These are phyloP conservation scores for Lapara coniferarum DNA, from an alignment of 2,888 invertebrate genomes.

Conservation along the genomic window DNA sequence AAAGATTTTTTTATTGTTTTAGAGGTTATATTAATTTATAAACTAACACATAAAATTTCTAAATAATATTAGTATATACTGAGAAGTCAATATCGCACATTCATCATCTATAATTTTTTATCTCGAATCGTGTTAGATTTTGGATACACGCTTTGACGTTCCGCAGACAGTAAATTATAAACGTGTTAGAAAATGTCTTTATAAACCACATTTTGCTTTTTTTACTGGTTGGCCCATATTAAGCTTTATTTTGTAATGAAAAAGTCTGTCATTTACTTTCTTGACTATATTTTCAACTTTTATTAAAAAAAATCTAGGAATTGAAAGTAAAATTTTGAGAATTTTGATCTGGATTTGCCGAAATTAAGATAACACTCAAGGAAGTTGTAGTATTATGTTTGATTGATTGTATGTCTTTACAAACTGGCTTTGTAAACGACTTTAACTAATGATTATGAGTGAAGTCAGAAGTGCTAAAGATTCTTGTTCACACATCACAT, in stretches of 20 bases:
- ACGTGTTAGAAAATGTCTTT: not conserved
- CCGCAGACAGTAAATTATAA: not conserved
- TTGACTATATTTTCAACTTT: not conserved
- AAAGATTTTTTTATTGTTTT: no score
- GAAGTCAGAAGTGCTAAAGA: no score
- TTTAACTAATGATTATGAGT: no score
- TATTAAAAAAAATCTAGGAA: no score
- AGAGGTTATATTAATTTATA: not conserved
- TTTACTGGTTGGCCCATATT: not conserved
- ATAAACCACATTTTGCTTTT: not conserved
- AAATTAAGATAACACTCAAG: no score
- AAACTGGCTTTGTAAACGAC: no score
- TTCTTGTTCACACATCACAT: no score
- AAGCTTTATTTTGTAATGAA: not conserved
- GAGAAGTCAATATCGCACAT: not conserved
- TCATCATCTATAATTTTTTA: no score
- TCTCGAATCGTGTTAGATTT: not conserved
- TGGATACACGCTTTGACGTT: not conserved
- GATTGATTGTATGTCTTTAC: no score
- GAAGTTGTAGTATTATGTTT: no score
- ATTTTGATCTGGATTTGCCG: no score
- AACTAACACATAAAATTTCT: not conserved
- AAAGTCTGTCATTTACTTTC: not conserved
- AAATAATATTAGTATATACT: not conserved
- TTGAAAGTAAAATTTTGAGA: no score